Conservation (phyloP, 2,113 vertebrate species). For the Neolamprologus fasciatus region DNA sequence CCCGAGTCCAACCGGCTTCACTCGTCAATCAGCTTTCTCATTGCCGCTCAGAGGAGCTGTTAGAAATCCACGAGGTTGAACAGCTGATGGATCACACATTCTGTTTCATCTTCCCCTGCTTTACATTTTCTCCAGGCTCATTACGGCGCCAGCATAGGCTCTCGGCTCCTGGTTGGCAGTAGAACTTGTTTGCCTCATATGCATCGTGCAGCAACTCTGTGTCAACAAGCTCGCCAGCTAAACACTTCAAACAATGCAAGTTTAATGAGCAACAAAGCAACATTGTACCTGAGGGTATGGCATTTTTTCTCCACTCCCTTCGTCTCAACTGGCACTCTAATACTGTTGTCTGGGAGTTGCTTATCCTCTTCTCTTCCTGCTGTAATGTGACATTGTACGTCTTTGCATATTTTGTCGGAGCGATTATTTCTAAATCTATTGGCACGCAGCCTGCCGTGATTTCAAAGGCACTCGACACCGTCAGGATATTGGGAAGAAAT, state of each 20-base stretch:
- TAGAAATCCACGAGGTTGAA: slow-evolving; percentile 50
- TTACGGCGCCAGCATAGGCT: slow-evolving; percentile 45
- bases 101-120: slow-evolving; percentile 65
- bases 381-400: slow-evolving; percentile 34
- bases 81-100: slow-evolving; percentile 64
- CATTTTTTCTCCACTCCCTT: slow-evolving; percentile 32
- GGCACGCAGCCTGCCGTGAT: background rate
- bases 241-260: slow-evolving; percentile 64
- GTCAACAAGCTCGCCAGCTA: slow-evolving; percentile 54
- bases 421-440: slow-evolving; percentile 10
- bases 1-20: background rate
- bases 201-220: slow-evolving; percentile 47
- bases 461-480: slow-evolving; percentile 19
- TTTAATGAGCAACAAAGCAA: slow-evolving; percentile 68
- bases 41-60: slow-evolving; percentile 35
- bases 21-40: slow-evolving; percentile 40
- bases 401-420: slow-evolving; percentile 37
- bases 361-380: background rate
- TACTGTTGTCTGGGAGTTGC: slow-evolving; percentile 20
- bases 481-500: slow-evolving; percentile 19
- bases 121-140: slow-evolving; percentile 69
- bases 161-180: slow-evolving; percentile 35
- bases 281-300: slow-evolving; percentile 46
- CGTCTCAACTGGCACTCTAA: background rate
- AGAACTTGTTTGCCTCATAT: slow-evolving; percentile 57